Percentiles rank a stretch among this genome's conserved stretches.
Evolutionary conservation across 2,888 invertebrate species (phyloP).

Genomic region (Congeria kusceri): DNA sequence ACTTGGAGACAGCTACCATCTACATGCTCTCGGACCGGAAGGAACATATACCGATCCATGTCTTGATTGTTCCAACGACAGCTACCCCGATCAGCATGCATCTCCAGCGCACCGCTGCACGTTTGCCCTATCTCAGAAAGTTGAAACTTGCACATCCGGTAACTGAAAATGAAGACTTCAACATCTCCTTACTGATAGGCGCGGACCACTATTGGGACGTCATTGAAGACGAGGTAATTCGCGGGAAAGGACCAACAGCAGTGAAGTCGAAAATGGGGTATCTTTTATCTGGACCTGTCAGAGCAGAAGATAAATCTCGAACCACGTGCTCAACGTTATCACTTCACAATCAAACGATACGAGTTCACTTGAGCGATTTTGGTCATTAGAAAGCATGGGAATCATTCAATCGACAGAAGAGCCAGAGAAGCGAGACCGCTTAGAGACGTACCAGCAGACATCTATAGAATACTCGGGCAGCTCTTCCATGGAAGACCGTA

Average conservation of each 20-base stretch:
- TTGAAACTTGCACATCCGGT: too few relatives aligned
- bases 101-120: too few relatives aligned
- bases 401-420: conserved; percentile 3
- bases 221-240: not conserved
- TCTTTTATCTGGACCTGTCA: not conserved
- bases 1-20: too few relatives aligned
- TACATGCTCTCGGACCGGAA: too few relatives aligned
- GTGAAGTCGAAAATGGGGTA: conserved; percentile 6
- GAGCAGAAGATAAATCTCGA: not conserved
- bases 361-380: conserved; percentile 18
- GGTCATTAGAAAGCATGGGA: conserved; percentile 36
- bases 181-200: too few relatives aligned
- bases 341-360: conserved; percentile 9
- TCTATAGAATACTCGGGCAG: conserved; percentile 1
- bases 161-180: too few relatives aligned
- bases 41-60: too few relatives aligned
- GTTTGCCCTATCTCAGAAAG: too few relatives aligned
- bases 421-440: not conserved
- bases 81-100: too few relatives aligned
- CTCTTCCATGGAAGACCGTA: conserved; percentile 31
- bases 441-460: not conserved
- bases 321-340: conserved; percentile 27
- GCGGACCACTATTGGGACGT: too few relatives aligned
- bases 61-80: too few relatives aligned
- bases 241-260: conserved; percentile 6